These are phyloP conservation scores for Melieria crassipennis DNA, from an alignment of 2,888 invertebrate genomes.

Conservation along the genomic window DNA sequence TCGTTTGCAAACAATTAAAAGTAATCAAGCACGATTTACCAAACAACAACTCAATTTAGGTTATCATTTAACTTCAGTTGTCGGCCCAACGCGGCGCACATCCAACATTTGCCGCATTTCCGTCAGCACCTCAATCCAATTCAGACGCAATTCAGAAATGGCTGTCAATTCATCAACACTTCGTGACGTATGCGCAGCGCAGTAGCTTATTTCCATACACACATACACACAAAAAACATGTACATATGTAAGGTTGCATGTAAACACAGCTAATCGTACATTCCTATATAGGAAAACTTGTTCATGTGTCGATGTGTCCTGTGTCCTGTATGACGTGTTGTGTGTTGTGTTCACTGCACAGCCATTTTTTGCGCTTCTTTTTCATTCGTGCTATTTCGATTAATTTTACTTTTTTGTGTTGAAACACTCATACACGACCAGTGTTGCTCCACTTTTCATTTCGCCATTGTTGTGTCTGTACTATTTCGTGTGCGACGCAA, in stretches of 20 bases:
- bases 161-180: conserved; percentile 56
- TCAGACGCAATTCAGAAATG: conserved; percentile 43
- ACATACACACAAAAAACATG: neutral
- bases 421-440: too few species aligned
- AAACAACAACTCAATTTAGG: conserved; percentile 5
- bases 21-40: neutral
- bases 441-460: too few species aligned
- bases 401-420: too few species aligned
- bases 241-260: conserved; percentile 15
- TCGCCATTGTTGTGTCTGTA: too few species aligned
- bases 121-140: conserved; percentile 53
- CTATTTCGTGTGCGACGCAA: too few species aligned
- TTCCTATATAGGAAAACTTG: neutral
- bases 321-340: too few species aligned
- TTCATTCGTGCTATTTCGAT: too few species aligned
- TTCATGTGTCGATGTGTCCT: too few species aligned
- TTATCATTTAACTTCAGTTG: conserved; percentile 49
- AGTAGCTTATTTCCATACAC: too few species aligned
- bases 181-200: neutral
- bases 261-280: neutral
- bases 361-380: too few species aligned
- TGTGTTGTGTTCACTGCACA: too few species aligned
- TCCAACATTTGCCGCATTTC: conserved; percentile 48
- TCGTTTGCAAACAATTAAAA: neutral
- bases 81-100: conserved; percentile 43